Evolutionary conservation across 2,797 vertebrate species (phyloP).

Genomic region (Karalla daura): DNA sequence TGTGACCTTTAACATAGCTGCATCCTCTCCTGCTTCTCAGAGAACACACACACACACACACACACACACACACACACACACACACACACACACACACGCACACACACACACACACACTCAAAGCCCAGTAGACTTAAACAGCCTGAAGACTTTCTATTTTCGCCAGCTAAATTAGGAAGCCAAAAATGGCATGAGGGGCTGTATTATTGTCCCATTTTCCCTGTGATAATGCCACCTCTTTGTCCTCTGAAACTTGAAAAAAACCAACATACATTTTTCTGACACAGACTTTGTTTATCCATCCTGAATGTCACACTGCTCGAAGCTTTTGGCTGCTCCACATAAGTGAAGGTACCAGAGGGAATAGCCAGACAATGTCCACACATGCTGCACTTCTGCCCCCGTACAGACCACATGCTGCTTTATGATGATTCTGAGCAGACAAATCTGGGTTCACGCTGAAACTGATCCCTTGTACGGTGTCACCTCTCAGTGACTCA

Average conservation of each 20-base stretch:
- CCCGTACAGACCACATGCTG: neutral
- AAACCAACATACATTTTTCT: constrained; percentile 12
- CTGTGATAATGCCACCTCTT: constrained; percentile 31
- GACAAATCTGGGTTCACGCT: neutral
- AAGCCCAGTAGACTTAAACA: constrained; percentile 53
- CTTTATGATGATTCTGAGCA: neutral
- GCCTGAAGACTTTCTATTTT: constrained; percentile 73
- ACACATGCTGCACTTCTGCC: neutral
- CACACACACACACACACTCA: constrained; percentile 45
- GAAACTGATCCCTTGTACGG: constrained; percentile 8
- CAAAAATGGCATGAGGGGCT: constrained; percentile 57
- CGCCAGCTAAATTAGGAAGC: constrained; percentile 64
- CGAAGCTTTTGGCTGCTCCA: neutral
- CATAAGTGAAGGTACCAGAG: neutral
- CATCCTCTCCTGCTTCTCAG: constrained; percentile 31
- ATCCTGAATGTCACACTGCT: constrained; percentile 3
- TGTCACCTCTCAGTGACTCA: constrained; percentile 17
- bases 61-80: constrained; percentile 51
- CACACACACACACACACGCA: constrained; percentile 52
- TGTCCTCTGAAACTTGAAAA: constrained; percentile 46
- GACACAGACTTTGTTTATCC: neutral
- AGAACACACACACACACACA: constrained; percentile 46
- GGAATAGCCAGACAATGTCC: constrained; percentile 4
- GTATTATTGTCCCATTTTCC: constrained; percentile 58
- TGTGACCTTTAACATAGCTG: constrained; percentile 57